phyloP scores from a whole-genome alignment of 2,797 vertebrate genomes.

The Tragopan temminckii region DNA sequence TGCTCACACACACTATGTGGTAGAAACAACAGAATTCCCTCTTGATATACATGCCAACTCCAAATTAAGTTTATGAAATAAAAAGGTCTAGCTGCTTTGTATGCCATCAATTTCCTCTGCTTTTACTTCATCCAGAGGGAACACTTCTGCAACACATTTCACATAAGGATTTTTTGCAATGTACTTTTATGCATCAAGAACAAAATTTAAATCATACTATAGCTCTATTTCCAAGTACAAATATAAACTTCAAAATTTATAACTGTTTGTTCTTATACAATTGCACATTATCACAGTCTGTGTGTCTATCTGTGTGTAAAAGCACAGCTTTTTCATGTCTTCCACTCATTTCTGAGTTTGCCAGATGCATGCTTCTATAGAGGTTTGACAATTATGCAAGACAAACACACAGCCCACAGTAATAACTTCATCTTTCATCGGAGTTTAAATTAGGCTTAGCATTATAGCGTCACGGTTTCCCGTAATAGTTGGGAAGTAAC shows the following conservation, averaged over 20 bases:
- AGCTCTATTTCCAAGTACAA: not conserved
- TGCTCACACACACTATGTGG: not conserved
- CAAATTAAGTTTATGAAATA: not conserved
- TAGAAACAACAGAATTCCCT: conserved; percentile 19
- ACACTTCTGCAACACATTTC: not conserved
- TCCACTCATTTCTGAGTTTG: not conserved
- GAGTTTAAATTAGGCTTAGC: conserved; percentile 1
- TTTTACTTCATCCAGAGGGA: conserved; percentile 2
- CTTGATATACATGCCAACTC: not conserved
- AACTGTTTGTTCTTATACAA: not conserved
- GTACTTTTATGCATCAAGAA: not conserved
- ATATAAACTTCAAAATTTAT: not conserved
- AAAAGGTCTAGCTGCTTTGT: not conserved
- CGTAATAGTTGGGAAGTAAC: not conserved
- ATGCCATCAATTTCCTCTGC: not conserved
- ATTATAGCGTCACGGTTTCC: not conserved
- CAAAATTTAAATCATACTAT: not conserved
- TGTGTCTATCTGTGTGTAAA: not conserved
- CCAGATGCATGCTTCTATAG: not conserved
- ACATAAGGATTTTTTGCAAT: not conserved
- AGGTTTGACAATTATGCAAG: not conserved
- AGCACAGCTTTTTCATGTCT: not conserved
- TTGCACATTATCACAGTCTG: not conserved
- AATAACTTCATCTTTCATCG: not conserved
- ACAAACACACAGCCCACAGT: not conserved